A percentile compares a stretch with the other conserved stretches of the same genome.
phyloP scores from a whole-genome alignment of 2,888 invertebrate genomes.

The Drosophila koepferae region DNA sequence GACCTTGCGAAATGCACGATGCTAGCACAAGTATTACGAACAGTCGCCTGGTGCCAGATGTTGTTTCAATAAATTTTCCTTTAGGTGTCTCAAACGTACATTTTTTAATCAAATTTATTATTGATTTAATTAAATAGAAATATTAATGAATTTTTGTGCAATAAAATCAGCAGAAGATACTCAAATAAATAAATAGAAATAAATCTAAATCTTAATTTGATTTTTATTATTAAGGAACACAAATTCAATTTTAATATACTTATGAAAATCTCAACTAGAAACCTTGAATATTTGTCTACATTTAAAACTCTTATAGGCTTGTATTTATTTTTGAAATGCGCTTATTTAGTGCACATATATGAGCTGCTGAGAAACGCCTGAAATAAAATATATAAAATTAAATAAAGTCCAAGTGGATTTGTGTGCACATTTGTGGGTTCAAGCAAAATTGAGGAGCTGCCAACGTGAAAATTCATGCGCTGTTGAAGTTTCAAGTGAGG shows the following conservation, averaged over 20 bases:
- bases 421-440: slow-evolving; percentile 14
- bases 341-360: slow-evolving; percentile 26
- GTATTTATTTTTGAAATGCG: neutral
- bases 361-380: slow-evolving; percentile 15
- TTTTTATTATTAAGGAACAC: neutral
- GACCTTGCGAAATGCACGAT: slow-evolving; percentile 41
- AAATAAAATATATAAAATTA: slow-evolving; percentile 14
- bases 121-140: neutral
- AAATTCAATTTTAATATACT: neutral
- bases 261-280: too few species aligned
- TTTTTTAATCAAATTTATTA: neutral
- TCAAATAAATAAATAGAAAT: neutral
- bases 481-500: slow-evolving; percentile 56
- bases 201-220: neutral
- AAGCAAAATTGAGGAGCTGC: slow-evolving; percentile 33
- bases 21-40: slow-evolving; percentile 5
- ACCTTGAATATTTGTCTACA: neutral
- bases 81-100: neutral
- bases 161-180: neutral
- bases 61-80: slow-evolving; percentile 20
- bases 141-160: neutral
- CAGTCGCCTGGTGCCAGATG: slow-evolving; percentile 13
- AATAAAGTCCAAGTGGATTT: slow-evolving; percentile 27
- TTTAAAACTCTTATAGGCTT: neutral
- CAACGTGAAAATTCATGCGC: slow-evolving; percentile 50